Conservation (phyloP, 2,888 invertebrate species). For the Taphrorychus bicolor region DNA sequence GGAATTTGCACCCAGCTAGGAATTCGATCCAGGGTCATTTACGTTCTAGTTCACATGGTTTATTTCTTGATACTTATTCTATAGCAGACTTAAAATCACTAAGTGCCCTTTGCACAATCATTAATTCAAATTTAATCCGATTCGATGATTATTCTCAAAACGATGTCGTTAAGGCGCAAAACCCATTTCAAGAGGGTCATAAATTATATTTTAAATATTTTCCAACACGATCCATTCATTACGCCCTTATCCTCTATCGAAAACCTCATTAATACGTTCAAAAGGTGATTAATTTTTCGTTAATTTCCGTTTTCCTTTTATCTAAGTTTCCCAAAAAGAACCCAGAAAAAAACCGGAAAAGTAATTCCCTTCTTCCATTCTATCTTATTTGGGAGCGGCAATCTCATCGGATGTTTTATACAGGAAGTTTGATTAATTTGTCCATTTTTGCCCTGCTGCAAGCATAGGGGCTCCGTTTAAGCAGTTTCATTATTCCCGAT, state of each 20-base stretch:
- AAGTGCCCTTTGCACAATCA: not conserved
- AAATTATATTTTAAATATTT: conserved; percentile 15
- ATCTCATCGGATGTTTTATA: conserved; percentile 13
- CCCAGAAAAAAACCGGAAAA: conserved; percentile 15
- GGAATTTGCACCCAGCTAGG: not conserved
- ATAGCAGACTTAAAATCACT: not conserved
- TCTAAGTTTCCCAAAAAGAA: conserved; percentile 10
- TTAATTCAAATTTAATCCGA: conserved; percentile 6
- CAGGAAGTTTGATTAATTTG: conserved; percentile 19
- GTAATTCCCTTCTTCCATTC: conserved; percentile 15
- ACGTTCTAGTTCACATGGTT: not conserved
- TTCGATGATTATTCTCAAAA: conserved; percentile 5
- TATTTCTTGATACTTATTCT: not conserved
- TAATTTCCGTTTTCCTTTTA: conserved; percentile 23
- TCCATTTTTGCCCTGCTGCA: not conserved
- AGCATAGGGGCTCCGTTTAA: not conserved
- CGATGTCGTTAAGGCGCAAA: conserved; percentile 7
- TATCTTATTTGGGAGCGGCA: conserved; percentile 4
- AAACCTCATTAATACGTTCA: conserved; percentile 21
- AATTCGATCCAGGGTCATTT: not conserved
- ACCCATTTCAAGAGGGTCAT: conserved; percentile 1
- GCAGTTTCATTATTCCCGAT: too few relatives aligned
- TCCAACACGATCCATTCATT: conserved; percentile 13
- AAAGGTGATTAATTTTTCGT: conserved; percentile 23
- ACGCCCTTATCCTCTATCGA: conserved; percentile 13